Evolutionary conservation across 2,888 invertebrate genomes (phyloP), one percentile per base, ranked within the genome.

Genomic region (Bellardia pandia): DNA sequence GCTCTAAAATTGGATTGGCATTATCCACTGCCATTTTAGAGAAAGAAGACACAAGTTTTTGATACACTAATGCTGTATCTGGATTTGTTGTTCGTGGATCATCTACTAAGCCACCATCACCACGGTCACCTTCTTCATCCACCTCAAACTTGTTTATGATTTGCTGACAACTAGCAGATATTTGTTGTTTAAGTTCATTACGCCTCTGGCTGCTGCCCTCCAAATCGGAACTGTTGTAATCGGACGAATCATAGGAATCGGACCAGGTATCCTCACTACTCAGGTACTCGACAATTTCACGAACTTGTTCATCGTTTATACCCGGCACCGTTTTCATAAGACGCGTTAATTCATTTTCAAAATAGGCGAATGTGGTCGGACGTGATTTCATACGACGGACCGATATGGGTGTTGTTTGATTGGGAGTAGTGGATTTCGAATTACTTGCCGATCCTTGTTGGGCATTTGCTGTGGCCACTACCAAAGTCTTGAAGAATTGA

Each of bases 211-310:
- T 94, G 8, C 95, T 95, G 7, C 96, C 96, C 91, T 97, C 98
- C 76, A 97, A 94, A 92, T 98, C 98, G 0, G 97, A 97, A 88
- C 97, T 97, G 2, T 98, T 98, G 91, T 98, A 98, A 92, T 98
- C 98, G 0, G 98, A 98, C 3, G 98, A 98, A 92, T 98, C 98
- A 91, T 98, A 98, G 0, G 98, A 98, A 93, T 98, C 98, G 89
- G 98, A 98, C 97, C 98, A 98, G 4, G 98, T 97, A 91, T 98
- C 98, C 92, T 98, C 98, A 89, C 97, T 97, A 89, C 98, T 98
- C 88, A 98, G 94, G 92, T 98, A 98, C 93, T 98, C 98, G 0
- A 98, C 98, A 79, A 98, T 98, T 94, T 98, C 98, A 33, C 97
- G 96, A 56, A 98, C 98, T 93, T 98, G 97, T 90, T 98, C 97